Base-by-base conservation (phyloP, 2,888 invertebrate species). In the Clivina fossor region DNA sequence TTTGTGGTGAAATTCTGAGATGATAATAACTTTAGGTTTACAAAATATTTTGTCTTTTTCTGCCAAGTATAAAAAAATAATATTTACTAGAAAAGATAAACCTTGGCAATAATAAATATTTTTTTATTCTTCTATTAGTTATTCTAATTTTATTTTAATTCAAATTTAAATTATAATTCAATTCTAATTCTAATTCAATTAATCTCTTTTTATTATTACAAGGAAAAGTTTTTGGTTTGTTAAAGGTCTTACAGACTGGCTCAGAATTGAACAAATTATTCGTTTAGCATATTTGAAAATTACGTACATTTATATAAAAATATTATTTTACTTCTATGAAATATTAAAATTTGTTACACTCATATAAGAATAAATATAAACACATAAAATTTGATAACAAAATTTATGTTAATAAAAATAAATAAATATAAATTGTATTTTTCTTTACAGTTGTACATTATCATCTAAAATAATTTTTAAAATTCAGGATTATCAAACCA, bases 401-500 rank as follows among this genome's bases (percentile, higher is more conserved):
- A 33, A 48, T 48, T 8, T 32, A 22, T 13, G 68, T 20, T 11
- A 11, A 40, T 16, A 20, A 40, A 22, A 32, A 32, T 11, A 11
- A n/a, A n/a, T n/a, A n/a, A n/a, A n/a, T n/a, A n/a, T 9, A 33
- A 32, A 16, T 11, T 20, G 11, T 22, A 47, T 13, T 35, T 11
- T 53, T 48, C 50, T 28, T 56, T 54, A 56, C 51, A 56, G 22
- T 35, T 13, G 35, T 37, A 15, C 16, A 11, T 30, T 30, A 13
- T 9, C 4, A 30, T 30, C 2, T 16, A 18, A 18, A 8, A 2
- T 38, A 18, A 13, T 15, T 33, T 22, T 46, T 48, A 80, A 64
- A 76, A 81, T 5, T 75, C 76, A 57, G 79, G 78, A 61, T 75
- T 82, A 63, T 83, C 81, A 58, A 83, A 80, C 83, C 83, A 84